These are phyloP conservation scores for Percina caprodes DNA, from an alignment of 2,113 vertebrate species.

Conservation along the genomic window DNA sequence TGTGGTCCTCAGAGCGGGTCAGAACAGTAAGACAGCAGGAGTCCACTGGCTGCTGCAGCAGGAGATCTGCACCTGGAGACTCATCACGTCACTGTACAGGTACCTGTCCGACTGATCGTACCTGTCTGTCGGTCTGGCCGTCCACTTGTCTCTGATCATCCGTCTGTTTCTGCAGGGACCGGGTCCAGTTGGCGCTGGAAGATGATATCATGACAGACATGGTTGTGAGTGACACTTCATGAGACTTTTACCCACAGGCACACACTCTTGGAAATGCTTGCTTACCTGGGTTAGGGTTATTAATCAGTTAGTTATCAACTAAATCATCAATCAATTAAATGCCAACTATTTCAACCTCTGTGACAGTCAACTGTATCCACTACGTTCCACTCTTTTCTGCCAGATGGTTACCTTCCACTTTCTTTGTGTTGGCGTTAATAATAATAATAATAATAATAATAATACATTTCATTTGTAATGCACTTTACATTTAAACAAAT, in stretches of 20 bases:
- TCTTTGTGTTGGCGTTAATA: no score
- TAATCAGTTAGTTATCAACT: no score
- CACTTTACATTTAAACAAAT: no score
- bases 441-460: no score
- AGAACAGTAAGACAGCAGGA: constrained; percentile 94
- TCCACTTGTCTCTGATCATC: neutral
- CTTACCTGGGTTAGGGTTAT: no score
- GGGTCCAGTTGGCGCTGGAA: constrained; percentile 90
- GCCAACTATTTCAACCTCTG: no score
- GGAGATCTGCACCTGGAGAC: constrained; percentile 95
- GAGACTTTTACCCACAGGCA: neutral
- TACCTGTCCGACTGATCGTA: constrained; percentile 47
- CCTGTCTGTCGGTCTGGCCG: neutral
- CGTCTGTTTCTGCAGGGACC: constrained; percentile 85
- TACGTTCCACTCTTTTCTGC: no score
- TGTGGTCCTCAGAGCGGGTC: constrained; percentile 91
- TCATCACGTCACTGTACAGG: constrained; percentile 94
- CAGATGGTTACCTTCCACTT: no score
- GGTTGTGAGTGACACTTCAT: constrained; percentile 84
- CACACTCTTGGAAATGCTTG: neutral
- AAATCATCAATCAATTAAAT: no score
- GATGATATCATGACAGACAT: constrained; percentile 91
- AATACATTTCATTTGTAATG: no score
- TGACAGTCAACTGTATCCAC: no score
- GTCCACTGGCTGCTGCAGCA: constrained; percentile 96